Conservation (phyloP, 2,113 vertebrate species). For the Morone saxatilis region DNA sequence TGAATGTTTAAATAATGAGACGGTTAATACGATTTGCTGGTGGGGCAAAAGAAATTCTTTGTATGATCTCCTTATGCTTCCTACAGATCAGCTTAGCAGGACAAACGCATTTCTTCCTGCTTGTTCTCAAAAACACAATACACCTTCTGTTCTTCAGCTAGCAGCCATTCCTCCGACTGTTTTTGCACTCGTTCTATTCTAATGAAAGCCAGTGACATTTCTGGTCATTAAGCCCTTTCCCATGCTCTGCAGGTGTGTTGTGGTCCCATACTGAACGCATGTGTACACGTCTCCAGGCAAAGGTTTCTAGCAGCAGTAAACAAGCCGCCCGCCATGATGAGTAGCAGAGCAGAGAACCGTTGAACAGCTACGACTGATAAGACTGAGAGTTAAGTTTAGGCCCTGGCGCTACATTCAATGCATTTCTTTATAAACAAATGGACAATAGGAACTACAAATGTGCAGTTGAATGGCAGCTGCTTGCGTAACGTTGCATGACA, state of each 20-base stretch:
- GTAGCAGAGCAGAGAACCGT: not conserved
- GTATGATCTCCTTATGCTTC: constrained; percentile 49
- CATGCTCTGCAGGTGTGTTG: constrained; percentile 61
- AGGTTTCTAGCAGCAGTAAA: constrained; percentile 14
- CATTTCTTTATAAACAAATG: constrained; percentile 8
- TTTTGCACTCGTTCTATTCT: constrained; percentile 3
- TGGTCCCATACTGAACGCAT: constrained; percentile 27
- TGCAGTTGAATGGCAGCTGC: constrained; percentile 14
- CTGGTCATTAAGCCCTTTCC: constrained; percentile 37
- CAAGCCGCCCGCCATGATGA: not conserved
- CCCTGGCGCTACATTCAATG: not conserved
- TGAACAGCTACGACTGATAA: constrained; percentile 5
- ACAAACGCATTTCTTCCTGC: constrained; percentile 57
- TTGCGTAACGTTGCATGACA: constrained; percentile 41
- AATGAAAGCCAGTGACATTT: constrained; percentile 52
- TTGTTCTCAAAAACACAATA: constrained; percentile 47
- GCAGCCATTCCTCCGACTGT: not conserved
- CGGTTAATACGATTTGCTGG: constrained; percentile 63
- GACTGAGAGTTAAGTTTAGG: not conserved
- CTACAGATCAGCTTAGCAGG: constrained; percentile 69
- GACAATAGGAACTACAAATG: not conserved
- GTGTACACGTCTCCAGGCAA: constrained; percentile 7
- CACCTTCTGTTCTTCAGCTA: constrained; percentile 45
- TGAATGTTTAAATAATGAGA: constrained; percentile 50
- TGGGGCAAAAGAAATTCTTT: constrained; percentile 27